Evolutionary conservation across 2,113 vertebrate genomes (phyloP).

Genomic region (Climacteris rufus): DNA sequence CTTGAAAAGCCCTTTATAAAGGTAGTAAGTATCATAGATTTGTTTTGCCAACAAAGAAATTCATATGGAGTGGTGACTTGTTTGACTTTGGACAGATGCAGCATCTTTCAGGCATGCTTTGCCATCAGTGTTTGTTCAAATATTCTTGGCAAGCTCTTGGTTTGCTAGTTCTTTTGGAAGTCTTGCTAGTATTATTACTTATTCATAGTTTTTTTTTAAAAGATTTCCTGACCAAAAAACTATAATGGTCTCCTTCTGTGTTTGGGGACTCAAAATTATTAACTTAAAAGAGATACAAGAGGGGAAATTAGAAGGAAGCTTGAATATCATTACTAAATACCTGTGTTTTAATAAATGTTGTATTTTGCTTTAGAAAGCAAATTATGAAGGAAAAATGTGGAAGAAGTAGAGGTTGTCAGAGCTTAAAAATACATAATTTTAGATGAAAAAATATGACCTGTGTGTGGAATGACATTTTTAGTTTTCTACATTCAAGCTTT

Average conservation of each 20-base stretch:
- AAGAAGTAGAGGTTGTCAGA: not conserved
- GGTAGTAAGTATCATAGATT: not conserved
- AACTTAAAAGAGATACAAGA: not conserved
- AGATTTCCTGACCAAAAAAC: not conserved
- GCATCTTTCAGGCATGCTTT: not conserved
- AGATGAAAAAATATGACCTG: not conserved
- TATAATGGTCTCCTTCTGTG: not conserved
- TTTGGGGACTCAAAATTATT: not conserved
- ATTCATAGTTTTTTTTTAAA: not conserved
- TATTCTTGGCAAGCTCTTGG: not conserved
- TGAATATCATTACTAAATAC: not conserved
- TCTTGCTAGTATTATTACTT: not conserved
- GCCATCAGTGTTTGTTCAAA: not conserved
- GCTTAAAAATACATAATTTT: not conserved
- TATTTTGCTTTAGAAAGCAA: not conserved
- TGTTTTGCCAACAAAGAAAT: not conserved
- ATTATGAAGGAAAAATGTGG: not conserved
- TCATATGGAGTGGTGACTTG: not conserved
- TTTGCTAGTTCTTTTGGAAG: not conserved
- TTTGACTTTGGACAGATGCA: not conserved
- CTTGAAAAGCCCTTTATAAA: not conserved
- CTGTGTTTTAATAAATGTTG: not conserved
- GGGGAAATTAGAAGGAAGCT: not conserved
- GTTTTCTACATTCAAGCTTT: not conserved
- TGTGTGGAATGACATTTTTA: not conserved